Evolutionary conservation across 2,888 invertebrate species (phyloP), one percentile per base, ranked within the genome.

Genomic region (Lydus trimaculatus): DNA sequence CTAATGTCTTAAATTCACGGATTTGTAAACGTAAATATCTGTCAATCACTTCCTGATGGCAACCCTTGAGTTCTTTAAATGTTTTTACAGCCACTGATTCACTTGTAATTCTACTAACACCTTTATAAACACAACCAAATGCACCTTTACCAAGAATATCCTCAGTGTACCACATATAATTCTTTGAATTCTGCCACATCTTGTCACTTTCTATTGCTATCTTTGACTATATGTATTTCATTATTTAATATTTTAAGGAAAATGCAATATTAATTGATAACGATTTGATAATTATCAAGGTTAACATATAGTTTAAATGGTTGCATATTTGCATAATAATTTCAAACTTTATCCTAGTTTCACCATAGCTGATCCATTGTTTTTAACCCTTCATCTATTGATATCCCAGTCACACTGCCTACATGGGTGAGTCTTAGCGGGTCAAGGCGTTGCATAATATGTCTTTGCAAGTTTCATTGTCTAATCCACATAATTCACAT

Each of bases 41-140:
- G 97, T 96, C 28, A 98, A 89, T 92, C 96, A 17, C n/a, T 4
- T 17, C 43, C 7, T 43, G n/a, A n/a, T 5, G 94, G 78, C 96
- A 96, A 82, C 96, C 2, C 6, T n/a, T 96, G 28, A 96, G 88
- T 76, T 96, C 95, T 85, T 97, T 98, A 85, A 98, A 98, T 0
- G 97, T 97, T 86, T 98, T 98, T 0, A 98, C 97, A 5, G 98
- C 98, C 0, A 97, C 97, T 3, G 96, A 94, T 84, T 98, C 97
- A 0, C 98, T 98, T 79, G 95, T 97, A 79, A 94, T 94, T 87
- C 97, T 97, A 83, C 97, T 96, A 5, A 97, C 95, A 0, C 97
- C 98, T 84, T 91, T 94, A 84, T 95, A 98, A 2, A 98, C 98
- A n/a, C 96, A 96, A 20, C 97, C 98, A 0, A 98, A 98, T 0